These are phyloP conservation scores for Lanistes nyassanus DNA, from an alignment of 1,140 invertebrate genomes.

Conservation along the genomic window DNA sequence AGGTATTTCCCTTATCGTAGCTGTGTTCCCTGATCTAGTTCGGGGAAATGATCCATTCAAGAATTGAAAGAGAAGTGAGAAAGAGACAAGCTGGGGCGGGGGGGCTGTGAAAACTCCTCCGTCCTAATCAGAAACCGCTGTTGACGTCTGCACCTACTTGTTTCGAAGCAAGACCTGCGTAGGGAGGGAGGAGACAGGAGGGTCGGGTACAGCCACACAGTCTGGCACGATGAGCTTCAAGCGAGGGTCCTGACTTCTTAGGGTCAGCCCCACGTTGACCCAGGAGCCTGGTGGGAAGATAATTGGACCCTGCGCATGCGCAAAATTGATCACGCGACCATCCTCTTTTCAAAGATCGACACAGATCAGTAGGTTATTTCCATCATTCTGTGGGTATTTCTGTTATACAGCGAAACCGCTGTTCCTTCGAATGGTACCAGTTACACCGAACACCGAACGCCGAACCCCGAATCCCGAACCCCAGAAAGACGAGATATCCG, in stretches of 20 bases:
- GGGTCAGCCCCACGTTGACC: conserved; percentile 15
- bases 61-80: not conserved
- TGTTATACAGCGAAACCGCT: not conserved
- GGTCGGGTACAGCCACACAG: conserved; percentile 11
- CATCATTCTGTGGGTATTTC: not conserved
- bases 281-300: not conserved
- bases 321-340: not conserved
- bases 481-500: too few relatives aligned
- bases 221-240: conserved; percentile 11
- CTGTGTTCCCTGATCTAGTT: not conserved
- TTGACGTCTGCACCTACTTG: not conserved
- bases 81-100: too few relatives aligned
- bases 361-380: not conserved
- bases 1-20: not conserved
- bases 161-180: conserved; percentile 6
- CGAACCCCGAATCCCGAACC: too few relatives aligned
- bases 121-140: too few relatives aligned
- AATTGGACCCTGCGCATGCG: not conserved
- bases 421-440: not conserved
- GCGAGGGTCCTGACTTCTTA: not conserved
- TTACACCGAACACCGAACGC: too few relatives aligned
- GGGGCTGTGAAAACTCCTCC: too few relatives aligned
- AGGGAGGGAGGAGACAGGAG: not conserved
- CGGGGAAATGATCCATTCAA: not conserved
- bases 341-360: not conserved